A percentile compares a stretch with the other conserved stretches of the same genome.
Evolutionary conservation across 2,113 vertebrate genomes (phyloP).

Genomic region (Daboia siamensis): DNA sequence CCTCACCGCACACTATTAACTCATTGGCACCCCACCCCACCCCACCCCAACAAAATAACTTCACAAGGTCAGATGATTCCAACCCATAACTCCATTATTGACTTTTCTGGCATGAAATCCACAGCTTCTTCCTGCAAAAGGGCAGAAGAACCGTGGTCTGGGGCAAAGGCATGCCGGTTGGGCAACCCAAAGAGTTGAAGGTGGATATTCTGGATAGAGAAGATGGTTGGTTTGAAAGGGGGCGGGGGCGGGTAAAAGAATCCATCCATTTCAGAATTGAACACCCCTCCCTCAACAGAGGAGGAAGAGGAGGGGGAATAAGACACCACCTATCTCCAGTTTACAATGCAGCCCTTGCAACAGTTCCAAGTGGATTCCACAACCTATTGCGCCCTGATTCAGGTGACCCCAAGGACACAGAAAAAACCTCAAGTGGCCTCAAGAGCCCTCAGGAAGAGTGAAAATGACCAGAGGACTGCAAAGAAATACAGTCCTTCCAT

Average conservation of each 20-base stretch:
- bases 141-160: not conserved
- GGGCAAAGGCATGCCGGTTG: not conserved
- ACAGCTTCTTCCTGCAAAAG: not conserved
- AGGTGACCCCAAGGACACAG: not conserved
- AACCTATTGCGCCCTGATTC: not conserved
- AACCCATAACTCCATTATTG: not conserved
- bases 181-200: not conserved
- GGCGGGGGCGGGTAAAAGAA: not conserved
- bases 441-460: not conserved
- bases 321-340: not conserved
- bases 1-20: constrained; percentile 39
- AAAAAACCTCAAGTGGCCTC: not conserved
- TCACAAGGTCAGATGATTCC: constrained; percentile 20
- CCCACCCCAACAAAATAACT: constrained; percentile 46
- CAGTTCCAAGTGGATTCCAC: not conserved
- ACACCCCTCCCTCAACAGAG: not conserved
- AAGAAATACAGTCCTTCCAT: not conserved
- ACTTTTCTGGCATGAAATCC: not conserved
- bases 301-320: not conserved
- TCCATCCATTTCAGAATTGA: not conserved
- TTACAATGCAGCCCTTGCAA: not conserved
- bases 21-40: constrained; percentile 46
- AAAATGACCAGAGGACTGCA: not conserved
- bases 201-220: not conserved
- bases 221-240: not conserved